Conservation (phyloP, 2,113 vertebrate genomes). For the Alouatta palliata region DNA sequence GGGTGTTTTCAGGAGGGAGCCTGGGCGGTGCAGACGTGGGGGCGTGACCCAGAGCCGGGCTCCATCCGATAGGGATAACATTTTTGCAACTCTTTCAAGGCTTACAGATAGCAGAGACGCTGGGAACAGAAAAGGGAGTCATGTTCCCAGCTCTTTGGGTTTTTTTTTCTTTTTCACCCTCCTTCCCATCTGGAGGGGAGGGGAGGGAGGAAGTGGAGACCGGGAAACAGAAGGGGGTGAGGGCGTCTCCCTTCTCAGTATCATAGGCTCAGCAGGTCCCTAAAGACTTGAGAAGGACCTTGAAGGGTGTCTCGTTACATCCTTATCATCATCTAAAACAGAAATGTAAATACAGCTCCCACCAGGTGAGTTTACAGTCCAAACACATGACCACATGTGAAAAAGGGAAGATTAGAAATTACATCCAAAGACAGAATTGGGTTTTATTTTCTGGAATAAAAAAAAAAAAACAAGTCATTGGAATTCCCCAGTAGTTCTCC, state of each 20-base stretch:
- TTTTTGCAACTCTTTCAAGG: neutral
- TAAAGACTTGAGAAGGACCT: neutral
- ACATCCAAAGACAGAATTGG: neutral
- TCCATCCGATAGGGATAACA: too few relatives aligned
- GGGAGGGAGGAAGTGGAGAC: too few relatives aligned
- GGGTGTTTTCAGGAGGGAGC: too few relatives aligned
- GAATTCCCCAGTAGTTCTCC: neutral
- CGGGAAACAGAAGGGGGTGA: neutral
- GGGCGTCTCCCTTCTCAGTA: too few relatives aligned
- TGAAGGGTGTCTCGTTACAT: neutral
- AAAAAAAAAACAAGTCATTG: neutral
- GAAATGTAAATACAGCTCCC: neutral
- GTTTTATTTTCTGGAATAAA: neutral
- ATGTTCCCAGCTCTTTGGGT: too few relatives aligned
- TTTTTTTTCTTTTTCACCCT: too few relatives aligned
- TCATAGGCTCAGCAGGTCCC: neutral
- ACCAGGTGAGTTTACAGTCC: conserved; percentile 39
- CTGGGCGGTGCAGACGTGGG: too few relatives aligned
- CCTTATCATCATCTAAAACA: neutral
- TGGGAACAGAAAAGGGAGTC: too few relatives aligned
- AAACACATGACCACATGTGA: neutral
- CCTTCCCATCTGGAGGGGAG: too few relatives aligned
- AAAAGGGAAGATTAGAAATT: neutral
- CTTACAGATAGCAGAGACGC: too few relatives aligned
- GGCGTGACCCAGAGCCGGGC: too few relatives aligned